Evolutionary conservation across 2,113 vertebrate species (phyloP).

Genomic region (Morone saxatilis): DNA sequence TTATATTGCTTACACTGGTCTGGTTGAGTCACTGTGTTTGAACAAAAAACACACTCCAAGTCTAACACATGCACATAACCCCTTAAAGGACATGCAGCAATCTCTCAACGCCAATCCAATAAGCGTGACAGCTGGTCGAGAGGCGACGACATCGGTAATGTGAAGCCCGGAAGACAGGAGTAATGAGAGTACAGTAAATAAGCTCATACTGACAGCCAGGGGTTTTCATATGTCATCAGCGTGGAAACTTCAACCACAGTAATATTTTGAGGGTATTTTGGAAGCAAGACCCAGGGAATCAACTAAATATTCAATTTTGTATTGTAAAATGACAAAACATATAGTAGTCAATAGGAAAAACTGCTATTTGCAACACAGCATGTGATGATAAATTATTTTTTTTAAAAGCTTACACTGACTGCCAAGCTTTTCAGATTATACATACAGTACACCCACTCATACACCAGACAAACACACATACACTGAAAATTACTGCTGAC

Average conservation of each 20-base stretch:
- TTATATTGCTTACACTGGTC: conserved; percentile 12
- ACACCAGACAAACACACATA: conserved; percentile 36
- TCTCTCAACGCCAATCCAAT: conserved; percentile 75
- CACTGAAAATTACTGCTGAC: conserved; percentile 59
- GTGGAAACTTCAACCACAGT: background rate
- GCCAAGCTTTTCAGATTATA: conserved; percentile 22
- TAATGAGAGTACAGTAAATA: conserved; percentile 67
- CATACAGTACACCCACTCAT: conserved; percentile 9
- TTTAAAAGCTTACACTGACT: background rate
- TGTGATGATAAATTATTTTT: background rate
- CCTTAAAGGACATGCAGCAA: conserved; percentile 37
- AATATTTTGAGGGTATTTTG: background rate
- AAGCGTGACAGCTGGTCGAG: conserved; percentile 63
- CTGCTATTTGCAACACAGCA: background rate
- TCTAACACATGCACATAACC: conserved; percentile 39
- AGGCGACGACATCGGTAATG: conserved; percentile 45
- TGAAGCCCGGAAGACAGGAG: conserved; percentile 38
- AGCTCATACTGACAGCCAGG: conserved; percentile 61
- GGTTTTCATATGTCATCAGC: conserved; percentile 36
- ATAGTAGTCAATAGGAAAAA: background rate
- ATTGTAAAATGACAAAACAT: conserved; percentile 3
- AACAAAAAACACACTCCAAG: conserved; percentile 3
- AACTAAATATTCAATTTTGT: background rate
- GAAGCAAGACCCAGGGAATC: background rate
- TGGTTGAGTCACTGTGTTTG: conserved; percentile 38